Conservation (phyloP, 2,797 vertebrate species). For the Helicolenus hilgendorfi region DNA sequence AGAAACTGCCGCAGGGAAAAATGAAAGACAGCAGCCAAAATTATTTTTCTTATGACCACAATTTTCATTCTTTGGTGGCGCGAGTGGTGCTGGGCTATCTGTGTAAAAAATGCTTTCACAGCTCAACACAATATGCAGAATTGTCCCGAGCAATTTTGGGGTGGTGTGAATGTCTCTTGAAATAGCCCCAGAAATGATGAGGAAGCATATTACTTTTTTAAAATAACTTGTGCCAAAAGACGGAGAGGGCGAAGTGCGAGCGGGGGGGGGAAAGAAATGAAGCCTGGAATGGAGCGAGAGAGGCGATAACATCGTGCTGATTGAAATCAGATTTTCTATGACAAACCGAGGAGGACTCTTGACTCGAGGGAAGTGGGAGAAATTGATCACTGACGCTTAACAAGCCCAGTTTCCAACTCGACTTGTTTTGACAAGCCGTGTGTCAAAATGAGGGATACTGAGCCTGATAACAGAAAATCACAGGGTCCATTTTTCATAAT, state of each 20-base stretch:
- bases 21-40: slow-evolving; percentile 77
- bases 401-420: slow-evolving; percentile 68
- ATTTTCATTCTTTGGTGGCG: slow-evolving; percentile 85
- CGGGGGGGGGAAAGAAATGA: slow-evolving; percentile 37
- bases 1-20: slow-evolving; percentile 78
- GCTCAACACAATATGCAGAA: slow-evolving; percentile 80
- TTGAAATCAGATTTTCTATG: slow-evolving; percentile 84
- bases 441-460: slow-evolving; percentile 40
- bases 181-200: slow-evolving; percentile 85
- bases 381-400: slow-evolving; percentile 64
- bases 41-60: slow-evolving; percentile 83
- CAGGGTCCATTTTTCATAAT: slow-evolving; percentile 4
- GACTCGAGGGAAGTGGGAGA: slow-evolving; percentile 57
- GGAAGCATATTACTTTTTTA: slow-evolving; percentile 79
- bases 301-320: slow-evolving; percentile 80
- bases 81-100: slow-evolving; percentile 69
- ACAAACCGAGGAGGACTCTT: slow-evolving; percentile 64
- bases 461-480: slow-evolving; percentile 53
- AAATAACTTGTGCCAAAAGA: slow-evolving; percentile 77
- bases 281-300: slow-evolving; percentile 63
- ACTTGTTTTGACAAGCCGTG: slow-evolving; percentile 43
- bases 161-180: slow-evolving; percentile 80
- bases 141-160: slow-evolving; percentile 74
- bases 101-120: slow-evolving; percentile 72
- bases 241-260: slow-evolving; percentile 24